phyloP scores from a whole-genome alignment of 2,888 invertebrate species.

The Drosophila planitibia region DNA sequence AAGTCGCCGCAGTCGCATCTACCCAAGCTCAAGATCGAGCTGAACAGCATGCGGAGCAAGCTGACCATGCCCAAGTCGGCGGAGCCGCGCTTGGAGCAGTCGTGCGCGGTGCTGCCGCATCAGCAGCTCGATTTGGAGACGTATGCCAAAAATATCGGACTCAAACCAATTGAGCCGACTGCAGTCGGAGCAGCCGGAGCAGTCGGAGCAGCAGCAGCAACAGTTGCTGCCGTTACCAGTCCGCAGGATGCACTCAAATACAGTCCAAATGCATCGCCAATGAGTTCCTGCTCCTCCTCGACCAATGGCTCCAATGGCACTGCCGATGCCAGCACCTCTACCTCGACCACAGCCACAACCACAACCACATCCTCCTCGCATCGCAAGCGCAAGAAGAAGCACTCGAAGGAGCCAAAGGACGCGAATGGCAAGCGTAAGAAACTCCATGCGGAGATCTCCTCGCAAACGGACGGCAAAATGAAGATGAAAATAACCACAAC shows the following conservation, averaged over 20 bases:
- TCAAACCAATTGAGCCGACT: slow-evolving; percentile 82
- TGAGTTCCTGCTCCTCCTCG: slow-evolving; percentile 81
- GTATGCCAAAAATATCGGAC: slow-evolving; percentile 84
- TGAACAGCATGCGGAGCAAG: slow-evolving; percentile 82
- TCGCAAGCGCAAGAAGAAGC: slow-evolving; percentile 87
- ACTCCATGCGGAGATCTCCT: slow-evolving; percentile 87
- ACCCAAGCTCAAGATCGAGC: slow-evolving; percentile 83
- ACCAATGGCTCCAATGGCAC: slow-evolving; percentile 79
- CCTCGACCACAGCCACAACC: no score
- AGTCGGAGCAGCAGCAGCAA: background rate
- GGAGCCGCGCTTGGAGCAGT: slow-evolving; percentile 68
- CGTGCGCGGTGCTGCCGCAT: slow-evolving; percentile 12
- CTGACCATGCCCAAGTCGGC: slow-evolving; percentile 81
- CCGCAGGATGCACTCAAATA: slow-evolving; percentile 63
- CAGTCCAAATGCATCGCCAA: slow-evolving; percentile 83
- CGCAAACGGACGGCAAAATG: slow-evolving; percentile 86
- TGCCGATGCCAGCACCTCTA: slow-evolving; percentile 36
- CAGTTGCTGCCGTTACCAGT: background rate
- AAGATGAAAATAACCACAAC: slow-evolving; percentile 86
- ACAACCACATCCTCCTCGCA: slow-evolving; percentile 78
- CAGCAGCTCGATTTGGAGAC: slow-evolving; percentile 83
- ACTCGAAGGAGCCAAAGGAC: slow-evolving; percentile 86
- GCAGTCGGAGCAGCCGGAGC: background rate
- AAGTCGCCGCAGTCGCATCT: slow-evolving; percentile 65
- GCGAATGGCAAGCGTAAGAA: slow-evolving; percentile 86